These are phyloP conservation scores for Temnothorax curvispinosus DNA, from an alignment of 1,140 invertebrate species.

Conservation along the genomic window DNA sequence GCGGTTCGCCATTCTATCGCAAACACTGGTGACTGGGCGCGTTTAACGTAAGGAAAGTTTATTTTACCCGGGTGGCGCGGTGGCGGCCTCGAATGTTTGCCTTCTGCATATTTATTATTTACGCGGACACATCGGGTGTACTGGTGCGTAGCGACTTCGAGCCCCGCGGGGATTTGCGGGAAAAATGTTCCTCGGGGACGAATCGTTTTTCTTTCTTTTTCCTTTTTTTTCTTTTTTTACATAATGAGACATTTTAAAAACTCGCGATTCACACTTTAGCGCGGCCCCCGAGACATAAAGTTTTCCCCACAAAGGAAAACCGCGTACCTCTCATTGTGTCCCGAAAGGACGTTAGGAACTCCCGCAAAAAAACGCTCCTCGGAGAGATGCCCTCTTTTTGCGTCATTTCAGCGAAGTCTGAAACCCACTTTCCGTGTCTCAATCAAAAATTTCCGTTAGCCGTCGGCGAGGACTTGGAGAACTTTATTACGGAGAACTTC, in stretches of 20 bases:
- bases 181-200: not conserved
- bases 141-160: not conserved
- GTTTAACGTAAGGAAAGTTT: conserved; percentile 45
- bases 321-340: conserved; percentile 5
- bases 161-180: not conserved
- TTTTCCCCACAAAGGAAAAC: not conserved
- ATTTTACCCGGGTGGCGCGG: not conserved
- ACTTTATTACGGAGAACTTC: conserved; percentile 17
- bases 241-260: conserved; percentile 32
- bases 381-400: not conserved
- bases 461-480: not conserved
- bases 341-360: not conserved
- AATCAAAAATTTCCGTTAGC: conserved; percentile 36
- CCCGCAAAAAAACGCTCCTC: not conserved
- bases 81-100: conserved; percentile 10
- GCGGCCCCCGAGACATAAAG: not conserved
- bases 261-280: conserved; percentile 18
- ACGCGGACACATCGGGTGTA: conserved; percentile 4
- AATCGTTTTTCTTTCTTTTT: not conserved
- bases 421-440: conserved; percentile 32
- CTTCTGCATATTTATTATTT: conserved; percentile 57
- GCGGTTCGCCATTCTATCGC: conserved; percentile 17
- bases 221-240: not conserved
- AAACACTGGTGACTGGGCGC: conserved; percentile 12
- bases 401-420: conserved; percentile 17